Evolutionary conservation across 2,888 invertebrate genomes (phyloP).

Genomic region (Hypercompe scribonia): DNA sequence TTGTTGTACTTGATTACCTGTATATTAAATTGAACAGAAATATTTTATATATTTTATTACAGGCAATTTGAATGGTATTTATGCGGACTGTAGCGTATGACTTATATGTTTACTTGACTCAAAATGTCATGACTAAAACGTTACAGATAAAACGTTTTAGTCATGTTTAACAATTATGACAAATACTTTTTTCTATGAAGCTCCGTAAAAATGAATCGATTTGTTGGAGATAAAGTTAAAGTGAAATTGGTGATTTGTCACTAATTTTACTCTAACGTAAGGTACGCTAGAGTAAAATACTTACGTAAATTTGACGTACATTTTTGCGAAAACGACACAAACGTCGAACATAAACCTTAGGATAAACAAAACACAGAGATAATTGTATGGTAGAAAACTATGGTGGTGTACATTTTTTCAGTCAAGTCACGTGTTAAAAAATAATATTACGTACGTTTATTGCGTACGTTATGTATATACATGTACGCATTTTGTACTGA

Average conservation of each 20-base stretch:
- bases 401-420: background rate
- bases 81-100: background rate
- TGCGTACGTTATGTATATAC: too few relatives aligned
- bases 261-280: too few relatives aligned
- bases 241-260: too few relatives aligned
- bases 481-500: background rate
- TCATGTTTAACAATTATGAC: too few relatives aligned
- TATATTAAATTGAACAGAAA: conserved; percentile 15
- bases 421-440: background rate
- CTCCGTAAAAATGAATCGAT: background rate
- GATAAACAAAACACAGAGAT: too few relatives aligned
- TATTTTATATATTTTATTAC: conserved; percentile 11
- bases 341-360: too few relatives aligned
- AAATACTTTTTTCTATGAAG: too few relatives aligned
- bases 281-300: too few relatives aligned
- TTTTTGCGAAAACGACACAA: too few relatives aligned
- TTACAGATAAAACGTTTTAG: background rate
- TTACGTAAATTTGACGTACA: too few relatives aligned
- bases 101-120: background rate
- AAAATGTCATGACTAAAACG: background rate
- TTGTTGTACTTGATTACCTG: conserved; percentile 32
- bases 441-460: background rate
- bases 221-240: background rate
- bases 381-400: background rate
- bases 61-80: background rate